Conservation (phyloP, 1,140 invertebrate genomes). For the Halictus rubicundus region DNA sequence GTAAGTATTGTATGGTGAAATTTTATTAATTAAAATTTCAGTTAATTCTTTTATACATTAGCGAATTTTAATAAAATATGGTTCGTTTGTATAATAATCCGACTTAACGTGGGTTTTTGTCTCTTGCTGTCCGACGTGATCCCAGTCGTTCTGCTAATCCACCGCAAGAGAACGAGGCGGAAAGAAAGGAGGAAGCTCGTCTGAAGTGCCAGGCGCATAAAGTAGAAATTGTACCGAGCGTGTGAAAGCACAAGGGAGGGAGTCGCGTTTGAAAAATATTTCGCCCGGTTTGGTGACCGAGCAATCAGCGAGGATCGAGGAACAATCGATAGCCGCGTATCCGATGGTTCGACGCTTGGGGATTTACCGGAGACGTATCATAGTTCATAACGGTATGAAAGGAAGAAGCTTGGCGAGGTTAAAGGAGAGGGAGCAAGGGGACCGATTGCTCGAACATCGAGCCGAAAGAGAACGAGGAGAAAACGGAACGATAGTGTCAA, state of each 20-base stretch:
- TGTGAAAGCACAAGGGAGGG: neutral
- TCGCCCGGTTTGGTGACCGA: neutral
- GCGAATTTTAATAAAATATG: too few relatives aligned
- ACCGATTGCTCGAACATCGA: neutral
- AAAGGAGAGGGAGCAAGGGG: neutral
- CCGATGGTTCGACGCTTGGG: conserved; percentile 50
- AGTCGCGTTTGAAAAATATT: neutral
- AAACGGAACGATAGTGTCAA: conserved; percentile 40
- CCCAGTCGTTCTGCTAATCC: too few relatives aligned
- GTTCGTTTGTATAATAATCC: too few relatives aligned
- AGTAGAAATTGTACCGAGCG: too few relatives aligned
- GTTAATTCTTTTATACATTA: too few relatives aligned
- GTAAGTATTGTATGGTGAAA: too few relatives aligned
- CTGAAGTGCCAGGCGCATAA: too few relatives aligned
- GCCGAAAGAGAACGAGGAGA: conserved; percentile 28
- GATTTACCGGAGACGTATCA: conserved; percentile 56
- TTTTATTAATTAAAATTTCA: too few relatives aligned
- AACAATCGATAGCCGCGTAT: conserved; percentile 48
- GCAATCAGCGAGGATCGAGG: conserved; percentile 45
- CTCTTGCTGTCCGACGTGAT: too few relatives aligned
- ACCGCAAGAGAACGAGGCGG: too few relatives aligned
- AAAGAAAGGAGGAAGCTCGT: too few relatives aligned
- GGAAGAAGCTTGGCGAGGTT: conserved; percentile 40
- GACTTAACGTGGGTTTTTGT: too few relatives aligned
- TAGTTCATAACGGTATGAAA: conserved; percentile 59